These are phyloP conservation scores for Parapristionchus giblindavisi DNA, from an alignment of 2,888 invertebrate genomes.

Conservation along the genomic window DNA sequence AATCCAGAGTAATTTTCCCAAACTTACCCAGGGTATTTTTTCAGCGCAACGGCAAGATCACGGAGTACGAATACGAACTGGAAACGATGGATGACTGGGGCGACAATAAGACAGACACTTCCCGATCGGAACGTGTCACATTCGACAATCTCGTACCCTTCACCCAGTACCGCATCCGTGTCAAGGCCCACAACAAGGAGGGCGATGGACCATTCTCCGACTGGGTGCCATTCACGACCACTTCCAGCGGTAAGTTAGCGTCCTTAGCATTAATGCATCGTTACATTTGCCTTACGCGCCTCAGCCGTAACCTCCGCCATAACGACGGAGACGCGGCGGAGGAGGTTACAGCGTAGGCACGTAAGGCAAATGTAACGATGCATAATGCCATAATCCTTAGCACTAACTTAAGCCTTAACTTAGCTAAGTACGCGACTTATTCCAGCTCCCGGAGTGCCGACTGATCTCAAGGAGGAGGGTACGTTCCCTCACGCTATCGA, in stretches of 20 bases:
- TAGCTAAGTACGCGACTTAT: neutral
- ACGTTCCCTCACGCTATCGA: slow-evolving; percentile 66
- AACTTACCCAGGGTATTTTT: too few species aligned
- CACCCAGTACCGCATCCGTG: slow-evolving; percentile 68
- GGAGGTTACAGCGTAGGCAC: neutral
- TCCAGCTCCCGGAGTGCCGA: slow-evolving; percentile 63
- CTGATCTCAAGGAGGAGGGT: slow-evolving; percentile 66
- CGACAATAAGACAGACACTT: slow-evolving; percentile 57
- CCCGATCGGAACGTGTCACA: slow-evolving; percentile 59
- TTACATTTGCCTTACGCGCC: too few species aligned
- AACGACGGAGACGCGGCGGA: neutral
- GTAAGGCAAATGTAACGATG: neutral
- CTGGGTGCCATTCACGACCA: slow-evolving; percentile 65
- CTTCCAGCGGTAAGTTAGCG: slow-evolving; percentile 11
- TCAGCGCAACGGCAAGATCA: slow-evolving; percentile 67
- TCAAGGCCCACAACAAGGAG: slow-evolving; percentile 63
- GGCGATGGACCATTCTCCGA: slow-evolving; percentile 68
- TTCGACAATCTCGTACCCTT: slow-evolving; percentile 65
- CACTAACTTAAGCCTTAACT: neutral
- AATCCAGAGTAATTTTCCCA: too few species aligned
- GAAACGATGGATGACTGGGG: slow-evolving; percentile 64
- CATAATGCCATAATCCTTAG: neutral
- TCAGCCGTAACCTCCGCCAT: too few species aligned
- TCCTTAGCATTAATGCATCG: too few species aligned
- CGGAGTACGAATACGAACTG: slow-evolving; percentile 67